Base-by-base conservation (phyloP, 2,888 invertebrate genomes). In the Ecdyonurus torrentis region DNA sequence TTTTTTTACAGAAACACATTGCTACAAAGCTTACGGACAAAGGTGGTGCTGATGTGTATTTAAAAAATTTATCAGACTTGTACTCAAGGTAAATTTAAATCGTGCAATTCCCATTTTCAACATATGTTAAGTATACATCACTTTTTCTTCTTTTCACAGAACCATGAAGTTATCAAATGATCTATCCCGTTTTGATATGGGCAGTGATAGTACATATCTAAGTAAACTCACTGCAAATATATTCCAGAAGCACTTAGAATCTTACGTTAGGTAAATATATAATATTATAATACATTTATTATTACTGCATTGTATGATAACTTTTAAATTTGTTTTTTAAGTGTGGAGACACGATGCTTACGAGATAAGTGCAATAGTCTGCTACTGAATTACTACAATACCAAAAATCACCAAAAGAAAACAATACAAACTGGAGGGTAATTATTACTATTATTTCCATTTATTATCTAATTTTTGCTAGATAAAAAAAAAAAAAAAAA, bases 341-440 rank as follows among this genome's bases (percentile, higher is more conserved):
- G 79, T 25, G 76, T 85, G 62, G 96, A 97, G 77, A 78, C 83
- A 1, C 82, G 86, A 64, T 84, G 87, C 67, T 78, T 99, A 22
- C 85, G 86, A 66, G 87, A 89, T 19, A 87, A 88, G 68, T 87
- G 89, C 68, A 78, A 86, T 0, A 75, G 79, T 7, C 84, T 90
- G 65, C 77, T 98, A 52, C 86, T 87, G 64, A 81, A 84, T 64
- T 99, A 93, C 74, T 99, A 99, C 72, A 87, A 89, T 55, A 87
- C 88, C 25, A 93, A 93, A 73, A 90, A 90, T 69, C 99, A 99
- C 75, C 89, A 93, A 69, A 99, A 98, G 75, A 92, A 91, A 71
- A 90, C 89, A 71, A 84, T 95, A 52, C 91, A 91, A 72, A 85
- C 86, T 25, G 90, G 91, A 69, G 91, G 91, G 83, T 87, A 72